phyloP scores from a whole-genome alignment of 2,888 invertebrate species.

The Galeruca laticollis region DNA sequence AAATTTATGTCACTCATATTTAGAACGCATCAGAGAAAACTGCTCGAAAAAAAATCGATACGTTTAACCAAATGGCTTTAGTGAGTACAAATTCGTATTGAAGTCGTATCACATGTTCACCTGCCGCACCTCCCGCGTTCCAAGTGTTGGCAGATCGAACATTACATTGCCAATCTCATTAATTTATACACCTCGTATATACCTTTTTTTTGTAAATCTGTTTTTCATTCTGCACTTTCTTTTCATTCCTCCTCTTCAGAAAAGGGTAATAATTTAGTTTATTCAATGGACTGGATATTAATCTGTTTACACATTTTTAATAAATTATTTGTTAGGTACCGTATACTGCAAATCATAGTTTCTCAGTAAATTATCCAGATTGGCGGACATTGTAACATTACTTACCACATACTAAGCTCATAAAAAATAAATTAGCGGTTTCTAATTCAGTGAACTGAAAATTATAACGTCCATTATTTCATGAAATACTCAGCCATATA shows the following conservation, averaged over 20 bases:
- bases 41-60: too few species aligned
- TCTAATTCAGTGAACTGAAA: constrained; percentile 44
- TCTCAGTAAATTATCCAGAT: constrained; percentile 17
- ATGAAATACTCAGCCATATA: constrained; percentile 21
- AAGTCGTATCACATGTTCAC: too few species aligned
- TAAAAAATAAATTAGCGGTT: constrained; percentile 43
- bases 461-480: constrained; percentile 27
- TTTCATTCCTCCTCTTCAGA: background rate
- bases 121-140: too few species aligned
- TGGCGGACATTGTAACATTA: constrained; percentile 13
- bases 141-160: too few species aligned
- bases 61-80: too few species aligned
- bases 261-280: background rate
- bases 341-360: constrained; percentile 18
- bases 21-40: too few species aligned
- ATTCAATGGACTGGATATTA: background rate
- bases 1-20: too few species aligned
- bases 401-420: constrained; percentile 21
- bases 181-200: too few species aligned
- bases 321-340: constrained; percentile 18
- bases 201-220: too few species aligned
- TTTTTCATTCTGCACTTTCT: too few species aligned
- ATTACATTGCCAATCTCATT: too few species aligned
- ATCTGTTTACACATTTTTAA: background rate
- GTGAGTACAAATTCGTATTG: too few species aligned